A percentile compares a stretch with the other conserved stretches of the same genome.
phyloP scores from a whole-genome alignment of 2,888 invertebrate species.

The Zygothrica quintamaculata region DNA sequence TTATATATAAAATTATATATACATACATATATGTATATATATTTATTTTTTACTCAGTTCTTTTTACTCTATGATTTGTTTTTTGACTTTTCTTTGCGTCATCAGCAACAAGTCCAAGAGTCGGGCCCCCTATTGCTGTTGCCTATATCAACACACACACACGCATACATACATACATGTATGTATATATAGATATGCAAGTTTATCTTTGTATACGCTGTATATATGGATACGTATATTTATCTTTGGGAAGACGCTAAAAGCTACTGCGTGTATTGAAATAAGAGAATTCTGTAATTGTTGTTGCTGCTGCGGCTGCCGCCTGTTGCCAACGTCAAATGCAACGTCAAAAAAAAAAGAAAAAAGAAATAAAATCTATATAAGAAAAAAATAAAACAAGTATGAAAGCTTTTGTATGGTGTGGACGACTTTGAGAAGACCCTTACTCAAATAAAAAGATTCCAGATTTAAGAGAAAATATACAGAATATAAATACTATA shows the following conservation, averaged over 20 bases:
- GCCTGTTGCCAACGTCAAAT: conserved; percentile 68
- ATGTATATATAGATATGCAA: conserved; percentile 4
- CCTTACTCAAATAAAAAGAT: no score
- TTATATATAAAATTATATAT: conserved; percentile 14
- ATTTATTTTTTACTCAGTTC: conserved; percentile 6
- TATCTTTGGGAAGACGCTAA: conserved; percentile 40
- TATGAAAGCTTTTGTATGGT: no score
- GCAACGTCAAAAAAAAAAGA: no score
- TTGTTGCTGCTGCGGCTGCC: no score
- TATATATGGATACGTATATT: neutral
- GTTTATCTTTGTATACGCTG: neutral
- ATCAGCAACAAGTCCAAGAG: conserved; percentile 39
- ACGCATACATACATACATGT: no score
- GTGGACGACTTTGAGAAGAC: no score
- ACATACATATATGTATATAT: conserved; percentile 3
- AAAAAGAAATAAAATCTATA: conserved; percentile 32
- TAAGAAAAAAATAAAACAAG: conserved; percentile 28
- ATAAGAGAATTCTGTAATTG: neutral
- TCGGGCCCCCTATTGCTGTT: conserved; percentile 63
- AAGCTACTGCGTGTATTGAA: conserved; percentile 27
- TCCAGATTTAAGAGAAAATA: no score
- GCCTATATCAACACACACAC: no score
- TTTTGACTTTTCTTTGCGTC: conserved; percentile 54
- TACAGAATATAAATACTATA: no score
- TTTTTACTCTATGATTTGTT: conserved; percentile 9